Evolutionary conservation across 2,888 invertebrate species (phyloP), one percentile per base, ranked within the genome.

Genomic region (Epirrhoe alternata): DNA sequence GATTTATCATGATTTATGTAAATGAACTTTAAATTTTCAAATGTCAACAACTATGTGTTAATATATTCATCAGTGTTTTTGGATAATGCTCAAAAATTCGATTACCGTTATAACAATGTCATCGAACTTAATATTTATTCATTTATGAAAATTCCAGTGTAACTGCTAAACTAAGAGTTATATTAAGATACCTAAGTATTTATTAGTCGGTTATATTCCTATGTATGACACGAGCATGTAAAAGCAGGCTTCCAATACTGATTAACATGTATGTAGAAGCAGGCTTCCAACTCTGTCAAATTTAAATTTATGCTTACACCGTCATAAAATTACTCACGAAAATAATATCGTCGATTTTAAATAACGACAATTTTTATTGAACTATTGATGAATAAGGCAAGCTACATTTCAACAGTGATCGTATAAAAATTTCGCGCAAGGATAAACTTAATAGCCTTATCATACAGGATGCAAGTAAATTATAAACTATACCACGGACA

Each of bases 401-500:
- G 45, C 45, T 35, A 57, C 57, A 53, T 58, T 60, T 55, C 30
- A 50, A 59, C 59, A 38, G 54, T 42, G 45, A 53, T 31, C 53
- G 53, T 12, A 47, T 50, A 54, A 42, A 0, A 59, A 60, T 64
- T 59, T 59, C 50, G 54, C 50, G 58, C 64, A 64, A 64, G 64
- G 55, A 61, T 61, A 35, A 47, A 64, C 42, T n/a, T 53, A 47
- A 54, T 30, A 14, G 30, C 31, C 42, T 64, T 64, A 50, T 10
- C 55, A 55, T 64, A 59, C 64, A 64, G 64, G 64, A 64, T 64
- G 42, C 55, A 47, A 58, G n/a, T 51, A 33, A 24, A 52, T 49
- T 53, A 49, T 35, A 38, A 53, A 58, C 56, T 58, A 53, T 53
- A 14, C 33, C 51, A 51, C 50, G 35, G 14, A 16, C 53, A 63